Evolutionary conservation across 2,888 invertebrate genomes (phyloP).

Genomic region (Amiota communis): DNA sequence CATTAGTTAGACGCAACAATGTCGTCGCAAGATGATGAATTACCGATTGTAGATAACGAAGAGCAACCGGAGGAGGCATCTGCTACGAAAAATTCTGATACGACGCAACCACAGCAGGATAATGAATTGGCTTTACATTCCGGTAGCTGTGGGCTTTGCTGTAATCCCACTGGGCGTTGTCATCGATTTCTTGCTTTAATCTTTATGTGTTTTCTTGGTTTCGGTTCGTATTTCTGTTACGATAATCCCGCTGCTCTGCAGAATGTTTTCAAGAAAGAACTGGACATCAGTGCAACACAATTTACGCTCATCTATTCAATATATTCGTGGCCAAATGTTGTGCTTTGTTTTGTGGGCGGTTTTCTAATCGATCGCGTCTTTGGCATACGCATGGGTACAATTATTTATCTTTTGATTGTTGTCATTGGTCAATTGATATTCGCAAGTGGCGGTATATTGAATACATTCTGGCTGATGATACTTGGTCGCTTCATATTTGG

Average conservation of each 20-base stretch:
- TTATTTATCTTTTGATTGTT: slow-evolving; percentile 91
- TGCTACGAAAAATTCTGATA: background rate
- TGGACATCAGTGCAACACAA: slow-evolving; percentile 84
- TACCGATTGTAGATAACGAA: slow-evolving; percentile 56
- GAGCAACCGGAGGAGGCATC: slow-evolving; percentile 39
- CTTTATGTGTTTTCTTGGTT: slow-evolving; percentile 95
- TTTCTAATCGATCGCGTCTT: slow-evolving; percentile 95
- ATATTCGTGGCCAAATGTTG: slow-evolving; percentile 98
- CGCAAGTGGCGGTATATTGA: slow-evolving; percentile 87
- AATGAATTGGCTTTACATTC: slow-evolving; percentile 67
- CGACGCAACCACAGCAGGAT: slow-evolving; percentile 52
- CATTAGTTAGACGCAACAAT: slow-evolving; percentile 33
- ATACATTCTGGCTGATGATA: slow-evolving; percentile 92
- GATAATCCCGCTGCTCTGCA: slow-evolving; percentile 96
- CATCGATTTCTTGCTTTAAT: slow-evolving; percentile 89
- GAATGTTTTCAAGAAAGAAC: slow-evolving; percentile 86
- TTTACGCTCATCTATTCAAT: slow-evolving; percentile 92
- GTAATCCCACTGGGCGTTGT: slow-evolving; percentile 81
- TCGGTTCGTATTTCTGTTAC: slow-evolving; percentile 98
- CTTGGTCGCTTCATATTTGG: slow-evolving; percentile 96
- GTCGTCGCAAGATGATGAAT: slow-evolving; percentile 58
- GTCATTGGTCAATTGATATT: slow-evolving; percentile 91
- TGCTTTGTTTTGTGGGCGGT: slow-evolving; percentile 96
- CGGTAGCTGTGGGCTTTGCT: slow-evolving; percentile 71
- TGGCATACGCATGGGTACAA: slow-evolving; percentile 93